Conservation (phyloP, 2,113 vertebrate genomes). For the Falco punctatus region DNA sequence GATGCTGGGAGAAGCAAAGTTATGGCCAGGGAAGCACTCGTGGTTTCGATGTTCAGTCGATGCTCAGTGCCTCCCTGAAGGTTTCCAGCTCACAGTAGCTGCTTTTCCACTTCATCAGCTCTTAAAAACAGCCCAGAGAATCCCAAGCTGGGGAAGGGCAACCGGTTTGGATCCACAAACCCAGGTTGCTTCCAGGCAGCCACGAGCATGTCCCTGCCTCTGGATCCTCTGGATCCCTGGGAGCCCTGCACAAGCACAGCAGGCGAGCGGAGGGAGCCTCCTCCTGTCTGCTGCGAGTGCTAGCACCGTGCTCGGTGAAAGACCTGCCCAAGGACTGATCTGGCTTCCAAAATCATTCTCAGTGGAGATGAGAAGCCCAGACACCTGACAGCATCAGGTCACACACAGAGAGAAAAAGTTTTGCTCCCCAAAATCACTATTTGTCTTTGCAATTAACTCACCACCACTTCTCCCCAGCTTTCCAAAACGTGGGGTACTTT, state of each 20-base stretch:
- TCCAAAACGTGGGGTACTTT: not conserved
- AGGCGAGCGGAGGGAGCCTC: conserved; percentile 32
- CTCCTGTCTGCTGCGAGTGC: not conserved
- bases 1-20: not conserved
- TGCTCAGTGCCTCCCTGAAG: not conserved
- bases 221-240: not conserved
- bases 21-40: not conserved
- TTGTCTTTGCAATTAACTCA: fast-evolving
- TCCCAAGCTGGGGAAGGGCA: fast-evolving
- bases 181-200: not conserved
- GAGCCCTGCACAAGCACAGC: fast-evolving
- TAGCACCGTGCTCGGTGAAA: fast-evolving
- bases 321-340: not conserved
- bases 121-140: not conserved
- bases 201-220: fast-evolving
- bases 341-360: not conserved
- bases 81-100: not conserved
- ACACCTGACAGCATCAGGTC: fast-evolving
- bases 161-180: not conserved
- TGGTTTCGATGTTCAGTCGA: fast-evolving
- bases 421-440: fast-evolving
- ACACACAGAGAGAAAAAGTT: fast-evolving
- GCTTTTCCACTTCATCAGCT: not conserved
- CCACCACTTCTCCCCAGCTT: not conserved
- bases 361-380: not conserved